These are phyloP conservation scores for Trichonephila inaurata DNA, from an alignment of 1,140 invertebrate genomes.

Conservation along the genomic window DNA sequence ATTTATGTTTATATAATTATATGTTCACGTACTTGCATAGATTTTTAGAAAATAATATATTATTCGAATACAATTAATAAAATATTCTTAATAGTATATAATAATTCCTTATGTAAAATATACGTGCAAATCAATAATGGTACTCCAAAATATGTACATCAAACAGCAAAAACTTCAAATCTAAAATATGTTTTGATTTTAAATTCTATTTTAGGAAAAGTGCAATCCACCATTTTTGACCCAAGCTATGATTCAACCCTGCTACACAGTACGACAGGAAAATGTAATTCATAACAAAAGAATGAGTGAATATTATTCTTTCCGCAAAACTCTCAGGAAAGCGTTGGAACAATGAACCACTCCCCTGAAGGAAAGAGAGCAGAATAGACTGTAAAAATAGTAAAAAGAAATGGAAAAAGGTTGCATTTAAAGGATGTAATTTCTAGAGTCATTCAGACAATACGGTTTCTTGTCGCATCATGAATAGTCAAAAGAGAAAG, in stretches of 20 bases:
- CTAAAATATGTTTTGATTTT: too few species aligned
- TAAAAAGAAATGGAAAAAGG: not conserved
- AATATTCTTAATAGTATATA: too few species aligned
- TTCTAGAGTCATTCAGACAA: conserved; percentile 54
- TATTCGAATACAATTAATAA: too few species aligned
- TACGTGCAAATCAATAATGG: too few species aligned
- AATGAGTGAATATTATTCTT: conserved; percentile 38
- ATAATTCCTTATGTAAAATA: too few species aligned
- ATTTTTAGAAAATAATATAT: too few species aligned
- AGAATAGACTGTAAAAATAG: not conserved
- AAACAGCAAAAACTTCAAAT: too few species aligned
- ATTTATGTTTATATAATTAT: too few species aligned
- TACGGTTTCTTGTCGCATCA: not conserved
- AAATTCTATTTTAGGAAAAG: too few species aligned
- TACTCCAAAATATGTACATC: too few species aligned
- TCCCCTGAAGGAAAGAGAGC: conserved; percentile 16
- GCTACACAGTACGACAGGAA: not conserved
- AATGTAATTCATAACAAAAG: conserved; percentile 47
- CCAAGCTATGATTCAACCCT: not conserved
- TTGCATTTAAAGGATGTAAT: conserved; percentile 24
- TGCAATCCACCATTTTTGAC: not conserved
- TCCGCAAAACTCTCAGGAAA: conserved; percentile 18
- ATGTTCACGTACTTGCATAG: too few species aligned
- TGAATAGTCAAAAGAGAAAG: conserved; percentile 44
- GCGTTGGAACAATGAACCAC: conserved; percentile 36